phyloP scores from a whole-genome alignment of 2,888 invertebrate species.

The Automeris io region DNA sequence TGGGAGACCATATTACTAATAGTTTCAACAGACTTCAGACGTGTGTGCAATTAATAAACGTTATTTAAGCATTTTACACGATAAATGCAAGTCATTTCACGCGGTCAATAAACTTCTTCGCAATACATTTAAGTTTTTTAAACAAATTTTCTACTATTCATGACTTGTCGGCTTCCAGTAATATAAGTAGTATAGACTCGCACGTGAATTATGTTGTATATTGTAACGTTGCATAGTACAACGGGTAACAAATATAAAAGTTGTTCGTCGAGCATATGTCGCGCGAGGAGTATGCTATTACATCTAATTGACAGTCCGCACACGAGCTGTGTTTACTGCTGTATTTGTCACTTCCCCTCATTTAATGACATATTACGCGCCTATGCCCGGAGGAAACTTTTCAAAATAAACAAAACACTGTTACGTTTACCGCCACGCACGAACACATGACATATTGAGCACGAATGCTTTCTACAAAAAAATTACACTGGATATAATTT shows the following conservation, averaged over 20 bases:
- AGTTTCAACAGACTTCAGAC: too few relatives aligned
- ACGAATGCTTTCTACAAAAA: slow-evolving; percentile 11
- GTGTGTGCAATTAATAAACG: too few relatives aligned
- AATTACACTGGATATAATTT: background rate
- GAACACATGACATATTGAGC: slow-evolving; percentile 17
- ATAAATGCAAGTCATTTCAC: too few relatives aligned
- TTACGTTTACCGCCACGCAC: slow-evolving; percentile 18
- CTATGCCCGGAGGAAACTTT: slow-evolving; percentile 37
- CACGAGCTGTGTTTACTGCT: slow-evolving; percentile 53
- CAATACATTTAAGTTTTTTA: too few relatives aligned
- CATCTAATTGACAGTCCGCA: slow-evolving; percentile 61
- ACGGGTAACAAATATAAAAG: slow-evolving; percentile 58
- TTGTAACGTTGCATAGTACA: slow-evolving; percentile 61
- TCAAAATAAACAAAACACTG: slow-evolving; percentile 44
- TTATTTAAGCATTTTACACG: too few relatives aligned
- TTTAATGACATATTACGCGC: slow-evolving; percentile 54
- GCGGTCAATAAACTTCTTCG: too few relatives aligned
- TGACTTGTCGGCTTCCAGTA: too few relatives aligned
- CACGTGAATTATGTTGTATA: slow-evolving; percentile 14
- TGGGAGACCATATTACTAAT: too few relatives aligned
- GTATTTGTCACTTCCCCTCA: slow-evolving; percentile 67
- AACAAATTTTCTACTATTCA: too few relatives aligned
- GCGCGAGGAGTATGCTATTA: slow-evolving; percentile 51
- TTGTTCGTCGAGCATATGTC: slow-evolving; percentile 61
- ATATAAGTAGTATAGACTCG: too few relatives aligned